phyloP scores from a whole-genome alignment of 2,113 vertebrate species.

The Tilapia sparmanii region DNA sequence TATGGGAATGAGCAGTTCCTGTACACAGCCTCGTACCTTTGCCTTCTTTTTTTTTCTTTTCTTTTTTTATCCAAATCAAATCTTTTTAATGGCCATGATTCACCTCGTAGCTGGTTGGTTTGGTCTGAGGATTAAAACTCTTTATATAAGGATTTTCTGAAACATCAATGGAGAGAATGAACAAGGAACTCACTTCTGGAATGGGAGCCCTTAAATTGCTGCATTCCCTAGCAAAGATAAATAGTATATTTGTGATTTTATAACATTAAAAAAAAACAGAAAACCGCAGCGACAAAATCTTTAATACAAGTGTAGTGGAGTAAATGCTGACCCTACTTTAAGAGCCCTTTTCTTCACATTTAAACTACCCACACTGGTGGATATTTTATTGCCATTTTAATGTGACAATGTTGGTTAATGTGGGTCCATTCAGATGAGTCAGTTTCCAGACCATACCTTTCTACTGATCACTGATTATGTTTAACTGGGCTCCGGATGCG shows the following conservation, averaged over 20 bases:
- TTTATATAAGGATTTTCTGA: background rate
- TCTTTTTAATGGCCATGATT: background rate
- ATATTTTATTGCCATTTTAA: background rate
- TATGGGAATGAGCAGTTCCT: background rate
- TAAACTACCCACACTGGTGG: background rate
- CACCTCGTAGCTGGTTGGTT: background rate
- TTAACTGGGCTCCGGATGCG: background rate
- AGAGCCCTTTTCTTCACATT: background rate
- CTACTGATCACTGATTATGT: background rate
- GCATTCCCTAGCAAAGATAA: background rate
- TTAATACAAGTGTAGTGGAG: background rate
- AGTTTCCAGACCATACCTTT: background rate
- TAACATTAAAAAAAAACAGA: background rate
- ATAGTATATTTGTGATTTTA: background rate
- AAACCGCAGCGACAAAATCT: background rate
- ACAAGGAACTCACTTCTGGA: background rate
- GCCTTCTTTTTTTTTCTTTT: background rate
- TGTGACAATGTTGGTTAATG: background rate
- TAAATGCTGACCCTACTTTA: background rate
- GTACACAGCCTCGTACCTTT: background rate
- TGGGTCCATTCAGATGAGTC: background rate
- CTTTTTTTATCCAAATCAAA: background rate
- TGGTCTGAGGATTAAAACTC: background rate
- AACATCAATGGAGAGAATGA: background rate
- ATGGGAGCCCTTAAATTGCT: background rate